phyloP scores from a whole-genome alignment of 1,140 invertebrate species.

The Zaprionus africanus region DNA sequence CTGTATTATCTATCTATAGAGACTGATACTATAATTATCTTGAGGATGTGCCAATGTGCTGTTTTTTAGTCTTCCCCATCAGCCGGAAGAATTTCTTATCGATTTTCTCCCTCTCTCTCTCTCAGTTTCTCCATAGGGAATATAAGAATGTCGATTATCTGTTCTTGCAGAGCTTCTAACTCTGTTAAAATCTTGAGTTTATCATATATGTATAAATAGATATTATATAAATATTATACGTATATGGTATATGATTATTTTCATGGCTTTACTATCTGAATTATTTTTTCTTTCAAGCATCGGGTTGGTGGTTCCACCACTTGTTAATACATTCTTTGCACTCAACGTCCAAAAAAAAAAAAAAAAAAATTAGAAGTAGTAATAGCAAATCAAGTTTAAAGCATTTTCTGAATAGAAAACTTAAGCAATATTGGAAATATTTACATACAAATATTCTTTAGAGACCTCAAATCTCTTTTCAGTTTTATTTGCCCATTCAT shows the following conservation, averaged over 20 bases:
- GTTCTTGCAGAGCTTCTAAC: not conserved
- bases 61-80: not conserved
- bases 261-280: not conserved
- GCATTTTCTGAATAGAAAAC: not conserved
- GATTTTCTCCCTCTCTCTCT: not conserved
- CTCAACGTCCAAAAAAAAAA: too few relatives aligned
- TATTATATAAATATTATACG: too few relatives aligned
- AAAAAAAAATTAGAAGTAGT: not conserved
- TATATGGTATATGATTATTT: too few relatives aligned
- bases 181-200: not conserved
- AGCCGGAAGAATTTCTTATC: not conserved
- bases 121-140: not conserved
- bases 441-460: not conserved
- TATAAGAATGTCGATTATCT: not conserved
- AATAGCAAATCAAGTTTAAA: not conserved
- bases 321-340: too few relatives aligned
- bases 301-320: too few relatives aligned
- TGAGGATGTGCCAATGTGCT: not conserved
- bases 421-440: not conserved
- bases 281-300: too few relatives aligned
- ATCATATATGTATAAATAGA: too few relatives aligned
- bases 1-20: not conserved
- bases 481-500: not conserved
- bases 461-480: not conserved
- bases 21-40: not conserved